phyloP scores from a whole-genome alignment of 2,888 invertebrate genomes.

The Ephialtes manifestator region DNA sequence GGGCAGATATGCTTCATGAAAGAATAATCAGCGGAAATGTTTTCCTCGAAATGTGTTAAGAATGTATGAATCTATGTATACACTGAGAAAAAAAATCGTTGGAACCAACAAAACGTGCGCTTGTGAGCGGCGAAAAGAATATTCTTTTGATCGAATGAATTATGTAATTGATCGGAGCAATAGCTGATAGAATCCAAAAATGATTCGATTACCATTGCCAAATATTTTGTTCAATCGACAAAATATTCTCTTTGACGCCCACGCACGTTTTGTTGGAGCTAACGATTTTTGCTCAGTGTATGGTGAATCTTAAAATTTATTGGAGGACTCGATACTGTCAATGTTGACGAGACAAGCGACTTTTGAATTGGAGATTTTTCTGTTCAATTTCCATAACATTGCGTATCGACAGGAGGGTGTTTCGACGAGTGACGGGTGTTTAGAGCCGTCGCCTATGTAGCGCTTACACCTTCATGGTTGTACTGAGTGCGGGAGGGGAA shows the following conservation, averaged over 20 bases:
- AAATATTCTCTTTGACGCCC: too few species aligned
- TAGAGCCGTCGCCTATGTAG: neutral
- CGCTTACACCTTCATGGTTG: neutral
- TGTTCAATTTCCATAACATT: slow-evolving; percentile 14
- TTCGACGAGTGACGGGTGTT: slow-evolving; percentile 9
- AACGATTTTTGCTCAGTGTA: too few species aligned
- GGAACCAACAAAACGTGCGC: too few species aligned
- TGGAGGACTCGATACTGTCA: neutral
- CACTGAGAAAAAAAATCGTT: too few species aligned
- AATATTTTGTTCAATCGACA: too few species aligned
- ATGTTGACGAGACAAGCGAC: slow-evolving; percentile 3
- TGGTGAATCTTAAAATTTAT: neutral
- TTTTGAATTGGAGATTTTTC: slow-evolving; percentile 1
- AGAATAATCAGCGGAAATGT: neutral
- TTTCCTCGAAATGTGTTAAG: neutral
- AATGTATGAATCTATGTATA: neutral
- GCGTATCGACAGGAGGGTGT: slow-evolving; percentile 5
- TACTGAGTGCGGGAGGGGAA: neutral
- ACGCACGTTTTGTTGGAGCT: too few species aligned
- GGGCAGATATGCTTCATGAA: neutral
- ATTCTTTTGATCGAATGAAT: too few species aligned
- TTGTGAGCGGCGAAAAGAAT: too few species aligned
- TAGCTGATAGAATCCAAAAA: too few species aligned
- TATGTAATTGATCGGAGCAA: too few species aligned
- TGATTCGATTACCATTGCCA: too few species aligned